These are phyloP conservation scores for Gonocerus acuteangulatus DNA, from an alignment of 2,888 invertebrate species.

Conservation along the genomic window DNA sequence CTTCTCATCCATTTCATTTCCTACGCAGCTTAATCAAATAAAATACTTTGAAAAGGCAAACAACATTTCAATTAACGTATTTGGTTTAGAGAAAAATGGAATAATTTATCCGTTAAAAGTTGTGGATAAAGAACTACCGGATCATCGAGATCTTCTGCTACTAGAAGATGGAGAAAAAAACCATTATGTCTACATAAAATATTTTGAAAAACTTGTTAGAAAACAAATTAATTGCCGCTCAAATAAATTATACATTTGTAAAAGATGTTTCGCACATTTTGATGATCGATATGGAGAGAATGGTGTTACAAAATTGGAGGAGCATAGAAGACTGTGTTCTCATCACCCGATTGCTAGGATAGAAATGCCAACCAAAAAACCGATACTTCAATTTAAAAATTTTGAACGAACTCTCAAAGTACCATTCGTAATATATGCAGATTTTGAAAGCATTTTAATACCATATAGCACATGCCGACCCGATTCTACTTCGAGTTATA, in stretches of 20 bases:
- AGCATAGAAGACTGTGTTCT: too few relatives aligned
- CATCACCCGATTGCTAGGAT: too few relatives aligned
- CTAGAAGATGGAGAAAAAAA: neutral
- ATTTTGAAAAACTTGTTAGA: neutral
- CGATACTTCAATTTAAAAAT: neutral
- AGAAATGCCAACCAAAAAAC: neutral
- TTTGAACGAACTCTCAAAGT: too few relatives aligned
- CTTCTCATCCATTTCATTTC: neutral
- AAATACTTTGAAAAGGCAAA: neutral
- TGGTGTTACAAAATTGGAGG: too few relatives aligned
- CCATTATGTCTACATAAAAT: neutral
- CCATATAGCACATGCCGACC: too few relatives aligned
- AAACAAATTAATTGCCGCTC: neutral
- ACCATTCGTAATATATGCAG: too few relatives aligned
- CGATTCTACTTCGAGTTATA: too few relatives aligned
- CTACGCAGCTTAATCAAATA: neutral
- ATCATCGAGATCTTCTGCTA: slow-evolving; percentile 1
- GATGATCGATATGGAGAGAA: too few relatives aligned
- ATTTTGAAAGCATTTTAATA: too few relatives aligned
- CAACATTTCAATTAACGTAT: neutral
- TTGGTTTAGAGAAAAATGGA: neutral
- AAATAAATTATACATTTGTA: neutral
- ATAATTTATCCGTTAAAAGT: neutral
- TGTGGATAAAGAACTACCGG: neutral
- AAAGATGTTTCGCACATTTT: neutral